Conservation (phyloP, 2,113 vertebrate genomes). For the Syrrhaptes paradoxus region DNA sequence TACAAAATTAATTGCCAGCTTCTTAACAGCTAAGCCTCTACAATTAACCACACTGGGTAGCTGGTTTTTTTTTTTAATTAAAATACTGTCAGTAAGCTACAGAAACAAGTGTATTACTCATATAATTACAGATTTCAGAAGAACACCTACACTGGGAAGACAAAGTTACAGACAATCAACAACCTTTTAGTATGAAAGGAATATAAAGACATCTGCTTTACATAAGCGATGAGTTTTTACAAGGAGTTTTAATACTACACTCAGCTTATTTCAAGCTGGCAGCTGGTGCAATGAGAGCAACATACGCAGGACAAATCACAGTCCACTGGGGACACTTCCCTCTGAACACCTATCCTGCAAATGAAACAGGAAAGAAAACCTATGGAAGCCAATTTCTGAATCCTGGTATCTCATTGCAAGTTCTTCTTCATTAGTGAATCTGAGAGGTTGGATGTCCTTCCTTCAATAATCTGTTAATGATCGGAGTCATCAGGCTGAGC, state of each 20-base stretch:
- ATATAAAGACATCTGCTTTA: not conserved
- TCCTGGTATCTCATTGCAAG: not conserved
- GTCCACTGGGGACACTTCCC: not conserved
- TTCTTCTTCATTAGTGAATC: not conserved
- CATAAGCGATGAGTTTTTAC: not conserved
- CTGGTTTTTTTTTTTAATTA: not conserved
- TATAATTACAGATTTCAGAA: not conserved
- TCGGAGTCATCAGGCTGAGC: not conserved
- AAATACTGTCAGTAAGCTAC: not conserved
- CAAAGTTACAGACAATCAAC: not conserved
- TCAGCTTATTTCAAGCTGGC: not conserved
- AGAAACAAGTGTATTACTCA: not conserved
- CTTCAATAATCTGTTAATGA: not conserved
- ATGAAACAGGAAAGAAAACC: not conserved
- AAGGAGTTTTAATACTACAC: not conserved
- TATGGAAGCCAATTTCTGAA: not conserved
- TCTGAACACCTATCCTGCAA: not conserved
- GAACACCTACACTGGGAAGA: not conserved
- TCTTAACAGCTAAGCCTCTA: slow-evolving; percentile 22
- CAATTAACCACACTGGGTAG: not conserved
- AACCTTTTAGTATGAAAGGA: not conserved
- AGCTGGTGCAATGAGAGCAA: not conserved
- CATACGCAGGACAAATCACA: not conserved
- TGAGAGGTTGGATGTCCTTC: not conserved
- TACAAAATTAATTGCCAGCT: slow-evolving; percentile 12